These are phyloP conservation scores for Polia nebulosa DNA, from an alignment of 2,888 invertebrate genomes.

Conservation along the genomic window DNA sequence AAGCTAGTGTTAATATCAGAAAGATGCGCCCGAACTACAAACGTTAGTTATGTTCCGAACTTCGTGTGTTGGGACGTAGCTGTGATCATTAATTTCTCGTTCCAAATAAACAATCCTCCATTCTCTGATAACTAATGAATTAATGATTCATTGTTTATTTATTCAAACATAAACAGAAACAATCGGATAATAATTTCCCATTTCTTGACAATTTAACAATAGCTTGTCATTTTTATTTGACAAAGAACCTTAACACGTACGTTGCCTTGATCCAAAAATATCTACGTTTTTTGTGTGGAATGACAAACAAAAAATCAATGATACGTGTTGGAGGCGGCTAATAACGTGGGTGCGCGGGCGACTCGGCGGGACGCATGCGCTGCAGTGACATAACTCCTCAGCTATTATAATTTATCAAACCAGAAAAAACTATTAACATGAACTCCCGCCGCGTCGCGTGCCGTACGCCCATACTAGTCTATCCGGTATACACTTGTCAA, in stretches of 20 bases:
- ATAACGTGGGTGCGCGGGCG: constrained; percentile 78
- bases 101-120: constrained; percentile 40
- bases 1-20: constrained; percentile 60
- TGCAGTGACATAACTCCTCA: constrained; percentile 84
- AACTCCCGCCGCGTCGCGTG: constrained; percentile 87
- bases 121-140: constrained; percentile 40
- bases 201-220: constrained; percentile 64
- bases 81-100: constrained; percentile 14
- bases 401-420: constrained; percentile 87
- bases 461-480: constrained; percentile 78
- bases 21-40: constrained; percentile 48
- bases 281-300: constrained; percentile 76
- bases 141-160: constrained; percentile 54
- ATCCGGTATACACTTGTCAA: constrained; percentile 76
- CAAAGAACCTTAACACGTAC: constrained; percentile 63
- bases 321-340: constrained; percentile 81
- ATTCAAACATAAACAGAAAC: constrained; percentile 56
- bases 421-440: constrained; percentile 80
- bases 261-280: constrained; percentile 42
- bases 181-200: constrained; percentile 63
- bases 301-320: constrained; percentile 87
- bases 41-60: constrained; percentile 18
- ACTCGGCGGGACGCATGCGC: constrained; percentile 64
- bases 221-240: constrained; percentile 66
- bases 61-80: constrained; percentile 8